Evolutionary conservation across 2,797 vertebrate species (phyloP).

Genomic region (Leptodactylus fallax): DNA sequence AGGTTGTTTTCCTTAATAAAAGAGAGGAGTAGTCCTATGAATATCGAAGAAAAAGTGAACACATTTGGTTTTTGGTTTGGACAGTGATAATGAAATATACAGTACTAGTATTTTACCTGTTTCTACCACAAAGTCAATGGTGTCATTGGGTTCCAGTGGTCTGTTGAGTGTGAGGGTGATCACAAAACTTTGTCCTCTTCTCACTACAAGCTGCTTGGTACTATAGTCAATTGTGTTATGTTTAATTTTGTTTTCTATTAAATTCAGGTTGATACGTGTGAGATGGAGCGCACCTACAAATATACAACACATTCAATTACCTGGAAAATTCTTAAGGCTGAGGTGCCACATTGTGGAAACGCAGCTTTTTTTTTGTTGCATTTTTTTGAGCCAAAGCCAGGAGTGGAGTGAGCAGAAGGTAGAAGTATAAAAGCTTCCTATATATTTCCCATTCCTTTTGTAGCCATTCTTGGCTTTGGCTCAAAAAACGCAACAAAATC

Average conservation of each 20-base stretch:
- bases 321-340: background rate
- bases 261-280: constrained; percentile 68
- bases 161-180: constrained; percentile 26
- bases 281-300: constrained; percentile 42
- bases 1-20: constrained; percentile 8
- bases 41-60: background rate
- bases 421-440: no score
- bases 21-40: background rate
- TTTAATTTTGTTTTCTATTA: constrained; percentile 65
- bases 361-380: no score
- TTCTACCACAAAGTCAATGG: constrained; percentile 67
- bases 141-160: constrained; percentile 44
- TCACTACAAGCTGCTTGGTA: constrained; percentile 65
- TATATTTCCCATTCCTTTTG: no score
- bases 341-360: no score
- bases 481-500: no score
- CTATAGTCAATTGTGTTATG: constrained; percentile 73
- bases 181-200: constrained; percentile 68
- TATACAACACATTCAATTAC: background rate
- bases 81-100: background rate
- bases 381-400: no score
- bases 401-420: no score
- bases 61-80: background rate
- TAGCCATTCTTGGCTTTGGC: no score
- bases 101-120: constrained; percentile 71